Base-by-base conservation (phyloP, 2,888 invertebrate species). In the Mesoligia furuncula region DNA sequence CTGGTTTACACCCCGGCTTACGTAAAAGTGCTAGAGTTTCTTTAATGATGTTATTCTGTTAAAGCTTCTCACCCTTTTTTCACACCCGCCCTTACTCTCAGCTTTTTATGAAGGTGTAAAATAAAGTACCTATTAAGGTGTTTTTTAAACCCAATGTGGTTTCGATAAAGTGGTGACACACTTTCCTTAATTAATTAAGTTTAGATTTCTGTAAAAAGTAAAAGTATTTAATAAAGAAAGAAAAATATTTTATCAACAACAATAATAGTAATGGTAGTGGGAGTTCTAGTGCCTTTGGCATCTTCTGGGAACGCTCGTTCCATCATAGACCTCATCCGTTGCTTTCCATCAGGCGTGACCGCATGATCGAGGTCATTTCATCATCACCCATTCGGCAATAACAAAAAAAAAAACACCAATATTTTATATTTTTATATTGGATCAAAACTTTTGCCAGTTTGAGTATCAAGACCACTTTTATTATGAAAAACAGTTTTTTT, bases 21-120 rank as follows among this genome's bases (percentile, higher is more conserved):
- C 70, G 80, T 73, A 79, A 78, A 83, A 84, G 87, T 84, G 85
- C 51, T 59, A 39, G 69, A 73, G 59, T 75, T 84, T 67, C 70
- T 84, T 75, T 84, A 84, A 84, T 87, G 80, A 87, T 73, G 87
- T 84, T 80, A 84, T 84, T 87, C 71, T 75, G 79, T 62, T 61
- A 80, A 59, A 67, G 39, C 3, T 54, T 73, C 36, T 54, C 80
- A 80, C 87, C 87, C 65, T 24, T 79, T 83, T 24, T 84, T 84
- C 67, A 54, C 85, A 65, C 87, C 72, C 73, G 5, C 72, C 69
- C 74, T 39, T 59, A 39, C 64, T 75, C 70, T 73, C 6, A 51
- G 64, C 36, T 62, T 66, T 85, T 65, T 71, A 76, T 77, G 17
- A 51, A 57, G 61, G 77, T 73, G 61, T 62, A 31, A 61, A 36